phyloP scores from a whole-genome alignment of 2,113 vertebrate genomes.

The Tetrao urogallus region DNA sequence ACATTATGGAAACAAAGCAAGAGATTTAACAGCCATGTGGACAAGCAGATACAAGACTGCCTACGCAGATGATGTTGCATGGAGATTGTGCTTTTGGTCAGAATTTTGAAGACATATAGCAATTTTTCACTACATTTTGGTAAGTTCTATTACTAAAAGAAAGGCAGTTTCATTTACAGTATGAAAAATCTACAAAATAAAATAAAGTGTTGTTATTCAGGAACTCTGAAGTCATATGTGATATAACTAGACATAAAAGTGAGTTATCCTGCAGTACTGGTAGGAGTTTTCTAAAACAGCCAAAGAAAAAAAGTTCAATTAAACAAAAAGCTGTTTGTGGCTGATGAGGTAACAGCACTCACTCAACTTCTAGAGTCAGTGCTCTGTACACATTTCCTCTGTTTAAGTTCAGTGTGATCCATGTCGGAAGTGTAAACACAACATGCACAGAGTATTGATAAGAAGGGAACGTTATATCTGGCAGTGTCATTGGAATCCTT shows the following conservation, averaged over 20 bases:
- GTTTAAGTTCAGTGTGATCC: neutral
- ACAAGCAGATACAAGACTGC: neutral
- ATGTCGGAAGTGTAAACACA: neutral
- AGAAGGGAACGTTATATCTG: neutral
- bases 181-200: neutral
- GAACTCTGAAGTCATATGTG: neutral
- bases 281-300: neutral
- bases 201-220: neutral
- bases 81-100: neutral
- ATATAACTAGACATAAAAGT: neutral
- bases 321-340: neutral
- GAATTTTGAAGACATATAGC: neutral
- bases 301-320: neutral
- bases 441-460: neutral
- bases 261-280: neutral
- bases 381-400: neutral
- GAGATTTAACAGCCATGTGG: neutral
- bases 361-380: neutral
- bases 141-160: neutral
- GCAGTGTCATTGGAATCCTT: neutral
- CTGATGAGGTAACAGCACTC: neutral
- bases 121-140: neutral
- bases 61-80: neutral
- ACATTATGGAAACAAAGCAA: neutral
- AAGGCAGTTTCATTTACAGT: neutral